phyloP scores from a whole-genome alignment of 2,797 vertebrate species.

The Macroramphosus scolopax region DNA sequence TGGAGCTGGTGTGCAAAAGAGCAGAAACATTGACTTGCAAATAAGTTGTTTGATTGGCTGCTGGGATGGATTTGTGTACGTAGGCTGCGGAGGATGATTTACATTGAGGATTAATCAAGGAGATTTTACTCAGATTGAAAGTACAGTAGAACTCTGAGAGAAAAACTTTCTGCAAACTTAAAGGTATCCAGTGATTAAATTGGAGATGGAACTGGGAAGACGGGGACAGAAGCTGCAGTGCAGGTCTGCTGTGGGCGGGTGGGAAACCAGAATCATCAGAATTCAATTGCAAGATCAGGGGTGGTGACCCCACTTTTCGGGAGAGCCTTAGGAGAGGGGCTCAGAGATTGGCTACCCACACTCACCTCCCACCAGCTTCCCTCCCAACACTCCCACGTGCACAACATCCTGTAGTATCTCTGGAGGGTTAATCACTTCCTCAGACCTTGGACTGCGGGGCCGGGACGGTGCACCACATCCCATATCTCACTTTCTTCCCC shows the following conservation, averaged over 20 bases:
- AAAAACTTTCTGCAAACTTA: slow-evolving; percentile 13
- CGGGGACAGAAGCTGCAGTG: slow-evolving; percentile 17
- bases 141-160: neutral
- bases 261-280: slow-evolving; percentile 62
- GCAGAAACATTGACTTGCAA: too few relatives aligned
- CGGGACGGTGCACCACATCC: slow-evolving; percentile 25
- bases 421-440: slow-evolving; percentile 72
- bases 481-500: slow-evolving; percentile 7
- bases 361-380: slow-evolving; percentile 49
- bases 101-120: slow-evolving; percentile 17
- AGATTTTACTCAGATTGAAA: too few relatives aligned
- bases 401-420: slow-evolving; percentile 47
- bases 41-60: slow-evolving; percentile 23
- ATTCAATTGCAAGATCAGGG: slow-evolving; percentile 76
- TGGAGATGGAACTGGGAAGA: slow-evolving; percentile 24
- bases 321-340: slow-evolving; percentile 59
- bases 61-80: neutral
- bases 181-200: slow-evolving; percentile 14
- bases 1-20: too few relatives aligned
- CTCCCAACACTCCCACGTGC: slow-evolving; percentile 16
- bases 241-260: slow-evolving; percentile 52
- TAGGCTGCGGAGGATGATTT: slow-evolving; percentile 16
- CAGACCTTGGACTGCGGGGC: slow-evolving; percentile 49
- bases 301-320: slow-evolving; percentile 73
- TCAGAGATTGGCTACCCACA: slow-evolving; percentile 62